These are phyloP conservation scores for Philypnodon macrostomus DNA, from an alignment of 2,797 vertebrate genomes.

Conservation along the genomic window DNA sequence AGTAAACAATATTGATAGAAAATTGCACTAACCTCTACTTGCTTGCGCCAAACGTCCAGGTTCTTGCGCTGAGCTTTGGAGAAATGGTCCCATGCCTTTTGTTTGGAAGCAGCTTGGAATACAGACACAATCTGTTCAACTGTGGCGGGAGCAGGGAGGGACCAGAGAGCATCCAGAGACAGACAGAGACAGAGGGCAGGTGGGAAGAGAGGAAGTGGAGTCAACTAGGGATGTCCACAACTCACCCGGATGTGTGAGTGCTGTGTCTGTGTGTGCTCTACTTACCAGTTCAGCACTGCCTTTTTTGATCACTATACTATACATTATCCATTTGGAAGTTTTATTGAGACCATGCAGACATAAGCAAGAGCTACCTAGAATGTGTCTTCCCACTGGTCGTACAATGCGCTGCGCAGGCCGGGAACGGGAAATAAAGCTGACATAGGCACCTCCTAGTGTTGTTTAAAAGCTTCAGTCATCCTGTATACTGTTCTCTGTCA, in stretches of 20 bases:
- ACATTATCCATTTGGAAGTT: too few relatives aligned
- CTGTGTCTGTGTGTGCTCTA: slow-evolving; percentile 31
- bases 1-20: too few relatives aligned
- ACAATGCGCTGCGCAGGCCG: too few relatives aligned
- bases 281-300: slow-evolving; percentile 60
- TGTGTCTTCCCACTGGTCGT: too few relatives aligned
- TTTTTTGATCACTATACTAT: slow-evolving; percentile 13
- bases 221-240: slow-evolving; percentile 81
- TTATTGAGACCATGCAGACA: too few relatives aligned
- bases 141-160: slow-evolving; percentile 78
- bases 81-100: slow-evolving; percentile 99
- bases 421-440: too few relatives aligned
- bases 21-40: slow-evolving; percentile 91
- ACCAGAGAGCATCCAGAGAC: slow-evolving; percentile 73
- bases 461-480: too few relatives aligned
- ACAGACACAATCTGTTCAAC: slow-evolving; percentile 99
- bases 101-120: slow-evolving; percentile 98
- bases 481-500: too few relatives aligned
- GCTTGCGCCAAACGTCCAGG: slow-evolving; percentile 98
- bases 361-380: too few relatives aligned
- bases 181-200: slow-evolving; percentile 79
- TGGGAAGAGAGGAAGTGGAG: slow-evolving; percentile 88
- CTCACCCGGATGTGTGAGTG: slow-evolving; percentile 35
- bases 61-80: slow-evolving; percentile 99
- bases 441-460: too few relatives aligned